Percentiles rank a stretch among this genome's conserved stretches.
Conservation (phyloP, 2,888 invertebrate species). For the Geotrupes spiniger region DNA sequence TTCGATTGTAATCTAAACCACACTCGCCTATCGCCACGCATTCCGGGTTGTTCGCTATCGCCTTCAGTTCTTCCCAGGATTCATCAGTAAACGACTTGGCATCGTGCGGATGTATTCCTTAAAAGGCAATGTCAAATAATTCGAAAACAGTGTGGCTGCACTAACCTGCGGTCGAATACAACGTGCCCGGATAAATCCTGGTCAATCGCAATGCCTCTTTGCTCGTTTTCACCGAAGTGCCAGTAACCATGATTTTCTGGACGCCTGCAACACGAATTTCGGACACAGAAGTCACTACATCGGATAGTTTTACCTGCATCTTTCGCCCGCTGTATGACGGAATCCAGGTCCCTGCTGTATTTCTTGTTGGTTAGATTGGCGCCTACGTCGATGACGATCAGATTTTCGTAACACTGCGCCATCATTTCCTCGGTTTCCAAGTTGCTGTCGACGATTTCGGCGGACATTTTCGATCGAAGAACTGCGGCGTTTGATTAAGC, state of each 20-base stretch:
- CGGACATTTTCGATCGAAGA: conserved; percentile 12
- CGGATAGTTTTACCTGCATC: conserved; percentile 69
- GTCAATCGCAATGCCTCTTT: conserved; percentile 88
- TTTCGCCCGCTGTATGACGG: conserved; percentile 86
- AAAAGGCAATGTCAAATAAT: conserved; percentile 2
- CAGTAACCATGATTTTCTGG: conserved; percentile 91
- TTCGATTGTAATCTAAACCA: conserved; percentile 90
- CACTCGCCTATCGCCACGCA: conserved; percentile 94
- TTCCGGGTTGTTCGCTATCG: conserved; percentile 76
- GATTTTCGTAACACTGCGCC: conserved; percentile 85
- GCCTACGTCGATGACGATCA: conserved; percentile 88
- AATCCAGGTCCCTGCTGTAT: conserved; percentile 87
- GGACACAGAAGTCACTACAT: neutral
- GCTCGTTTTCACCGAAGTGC: conserved; percentile 83
- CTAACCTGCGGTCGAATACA: conserved; percentile 86
- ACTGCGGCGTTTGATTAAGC: conserved; percentile 1
- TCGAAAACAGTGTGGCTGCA: conserved; percentile 7
- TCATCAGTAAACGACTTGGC: conserved; percentile 80
- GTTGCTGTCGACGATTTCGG: conserved; percentile 9
- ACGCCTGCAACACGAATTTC: conserved; percentile 61
- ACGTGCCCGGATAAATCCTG: conserved; percentile 83
- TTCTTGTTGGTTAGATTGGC: conserved; percentile 93
- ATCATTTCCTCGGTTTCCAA: conserved; percentile 44
- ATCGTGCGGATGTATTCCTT: conserved; percentile 90
- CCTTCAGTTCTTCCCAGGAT: conserved; percentile 75